These are phyloP conservation scores for Myotis lucifugus DNA, from an alignment of 2,113 vertebrate genomes.

Conservation along the genomic window DNA sequence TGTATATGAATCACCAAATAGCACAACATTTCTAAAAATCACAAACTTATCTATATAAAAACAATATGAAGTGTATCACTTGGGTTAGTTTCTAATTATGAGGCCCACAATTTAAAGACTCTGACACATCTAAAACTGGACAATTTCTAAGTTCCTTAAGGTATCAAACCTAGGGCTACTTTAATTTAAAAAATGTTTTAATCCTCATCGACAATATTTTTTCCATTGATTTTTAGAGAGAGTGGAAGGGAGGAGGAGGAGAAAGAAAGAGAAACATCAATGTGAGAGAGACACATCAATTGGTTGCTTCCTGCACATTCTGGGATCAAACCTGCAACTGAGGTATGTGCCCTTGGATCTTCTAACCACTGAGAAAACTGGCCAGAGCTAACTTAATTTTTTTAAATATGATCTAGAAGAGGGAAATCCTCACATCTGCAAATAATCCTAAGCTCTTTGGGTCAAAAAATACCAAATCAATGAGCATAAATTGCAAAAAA, in stretches of 20 bases:
- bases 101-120: slow-evolving; percentile 35
- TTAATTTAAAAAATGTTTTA: not conserved
- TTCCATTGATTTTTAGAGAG: no score
- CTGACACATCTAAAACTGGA: slow-evolving; percentile 25
- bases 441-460: slow-evolving; percentile 35
- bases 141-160: slow-evolving; percentile 6
- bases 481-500: not conserved
- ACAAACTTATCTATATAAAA: slow-evolving; percentile 49
- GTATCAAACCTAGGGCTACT: slow-evolving; percentile 27
- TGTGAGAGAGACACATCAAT: no score
- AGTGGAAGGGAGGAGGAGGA: no score
- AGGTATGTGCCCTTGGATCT: no score
- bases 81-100: slow-evolving; percentile 51
- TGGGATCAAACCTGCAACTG: no score
- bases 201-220: no score
- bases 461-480: slow-evolving; percentile 14
- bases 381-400: not conserved
- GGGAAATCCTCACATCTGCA: not conserved
- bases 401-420: not conserved
- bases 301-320: no score
- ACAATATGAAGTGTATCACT: slow-evolving; percentile 26
- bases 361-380: no score
- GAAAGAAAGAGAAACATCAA: no score
- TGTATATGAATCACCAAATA: slow-evolving; percentile 1
- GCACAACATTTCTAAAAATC: slow-evolving; percentile 12